Base-by-base conservation (phyloP, 92 coral and sea anemone genomes). In the Montipora capitata region DNA sequence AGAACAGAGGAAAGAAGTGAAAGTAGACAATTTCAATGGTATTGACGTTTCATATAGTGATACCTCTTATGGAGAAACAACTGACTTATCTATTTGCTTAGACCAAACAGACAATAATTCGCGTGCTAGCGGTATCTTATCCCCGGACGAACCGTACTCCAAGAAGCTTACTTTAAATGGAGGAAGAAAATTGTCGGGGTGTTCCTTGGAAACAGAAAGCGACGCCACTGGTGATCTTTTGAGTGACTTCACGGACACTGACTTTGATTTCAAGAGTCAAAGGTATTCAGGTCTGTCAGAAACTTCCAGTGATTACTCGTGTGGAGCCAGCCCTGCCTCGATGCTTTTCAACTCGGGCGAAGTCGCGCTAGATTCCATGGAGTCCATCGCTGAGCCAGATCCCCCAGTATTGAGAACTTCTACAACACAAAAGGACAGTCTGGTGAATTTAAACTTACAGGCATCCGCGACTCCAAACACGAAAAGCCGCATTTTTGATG, bases 211-310 rank as follows among this genome's bases (percentile, higher is more conserved):
- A 20, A 72, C 87, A 5, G 87, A 83, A 4, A 83, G 87, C 58
- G 87, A 83, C 62, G 13, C 58, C 59, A 72, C 72, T 1, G 56
- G 87, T 58, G 87, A 83, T 59, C 70, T 72, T 7, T 45, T 83
- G 40, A 85, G 94, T 43, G 94, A 85, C 68, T 18, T 90, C 11
- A 73, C 86, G 12, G 98, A 93, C 49, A 84, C 86, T 40, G 98
- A 95, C 57, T 90, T 87, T 43, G 95, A 88, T 15, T 10, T 94
- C 48, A 91, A 76, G 84, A 94, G 94, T 82, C 92, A 88, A 63
- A 92, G 85, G 75, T 94, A 72, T 73, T 83, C 87, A 1, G 87
- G 87, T 41, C 89, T 58, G 42, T 92, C 68, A 68, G 94, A 74
- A 81, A 76, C 76, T 51, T 90, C 80, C 54, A 95, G 94, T 87